Evolutionary conservation across 2,888 invertebrate genomes (phyloP).

Genomic region (Mythimna loreyi): DNA sequence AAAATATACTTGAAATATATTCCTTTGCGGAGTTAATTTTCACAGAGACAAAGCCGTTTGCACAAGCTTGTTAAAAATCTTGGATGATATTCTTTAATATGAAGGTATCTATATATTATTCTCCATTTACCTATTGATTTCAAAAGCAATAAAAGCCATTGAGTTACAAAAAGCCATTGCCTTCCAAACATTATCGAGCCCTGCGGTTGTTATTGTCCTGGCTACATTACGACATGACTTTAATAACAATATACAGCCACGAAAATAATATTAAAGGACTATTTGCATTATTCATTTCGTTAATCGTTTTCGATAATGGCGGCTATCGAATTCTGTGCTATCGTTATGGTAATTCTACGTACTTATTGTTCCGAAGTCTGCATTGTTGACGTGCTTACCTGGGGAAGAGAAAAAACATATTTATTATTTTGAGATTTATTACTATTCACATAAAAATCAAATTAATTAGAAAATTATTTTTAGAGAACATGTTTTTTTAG

Average conservation of each 20-base stretch:
- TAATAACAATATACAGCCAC: conserved; percentile 25
- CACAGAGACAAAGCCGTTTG: too few species aligned
- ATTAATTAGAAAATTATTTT: not conserved
- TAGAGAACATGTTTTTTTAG: not conserved
- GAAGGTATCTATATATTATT: too few species aligned
- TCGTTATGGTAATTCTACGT: conserved; percentile 55
- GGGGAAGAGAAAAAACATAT: conserved; percentile 47
- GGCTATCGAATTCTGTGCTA: conserved; percentile 24
- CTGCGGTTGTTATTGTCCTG: not conserved
- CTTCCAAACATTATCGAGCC: conserved; percentile 16
- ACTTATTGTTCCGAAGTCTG: conserved; percentile 45
- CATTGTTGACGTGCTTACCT: conserved; percentile 61
- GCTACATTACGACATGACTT: conserved; percentile 35
- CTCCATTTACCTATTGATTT: conserved; percentile 4
- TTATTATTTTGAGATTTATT: conserved; percentile 29
- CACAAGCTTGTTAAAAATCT: too few species aligned
- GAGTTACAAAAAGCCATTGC: not conserved
- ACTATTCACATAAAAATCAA: not conserved
- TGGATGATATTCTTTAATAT: too few species aligned
- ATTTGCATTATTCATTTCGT: conserved; percentile 59
- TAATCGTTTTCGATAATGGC: conserved; percentile 54
- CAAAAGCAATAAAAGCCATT: conserved; percentile 13
- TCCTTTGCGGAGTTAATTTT: too few species aligned
- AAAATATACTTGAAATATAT: too few species aligned
- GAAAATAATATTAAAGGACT: conserved; percentile 31